A percentile compares a stretch with the other conserved stretches of the same genome.
phyloP scores from a whole-genome alignment of 2,797 vertebrate genomes.

The Bradypus variegatus region DNA sequence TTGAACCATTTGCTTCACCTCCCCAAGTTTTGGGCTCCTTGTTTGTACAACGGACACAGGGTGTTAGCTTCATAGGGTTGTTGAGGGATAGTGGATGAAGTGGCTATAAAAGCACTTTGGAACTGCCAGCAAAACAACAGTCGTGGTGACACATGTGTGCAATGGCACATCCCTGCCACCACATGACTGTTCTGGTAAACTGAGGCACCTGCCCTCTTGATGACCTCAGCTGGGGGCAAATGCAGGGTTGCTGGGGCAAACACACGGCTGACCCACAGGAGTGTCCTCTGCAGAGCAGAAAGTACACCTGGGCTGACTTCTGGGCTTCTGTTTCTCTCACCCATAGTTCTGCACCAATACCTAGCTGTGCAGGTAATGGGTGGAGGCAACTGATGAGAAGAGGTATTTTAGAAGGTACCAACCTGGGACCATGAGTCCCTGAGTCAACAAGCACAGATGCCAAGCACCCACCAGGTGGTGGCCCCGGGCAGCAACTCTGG shows the following conservation, averaged over 20 bases:
- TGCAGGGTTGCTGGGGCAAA: background rate
- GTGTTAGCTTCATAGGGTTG: background rate
- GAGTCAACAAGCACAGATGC: background rate
- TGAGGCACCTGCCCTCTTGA: background rate
- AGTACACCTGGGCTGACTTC: background rate
- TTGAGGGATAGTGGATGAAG: rapidly evolving
- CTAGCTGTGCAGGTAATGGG: background rate
- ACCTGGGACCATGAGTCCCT: background rate
- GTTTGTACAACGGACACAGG: no score
- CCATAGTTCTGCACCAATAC: background rate
- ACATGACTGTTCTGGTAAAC: background rate
- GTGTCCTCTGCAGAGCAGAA: background rate
- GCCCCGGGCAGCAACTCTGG: no score
- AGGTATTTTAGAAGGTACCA: background rate
- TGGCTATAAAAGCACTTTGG: rapidly evolving
- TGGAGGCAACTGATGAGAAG: background rate
- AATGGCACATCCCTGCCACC: no score
- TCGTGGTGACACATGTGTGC: rapidly evolving
- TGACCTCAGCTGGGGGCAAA: background rate
- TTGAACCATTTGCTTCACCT: background rate
- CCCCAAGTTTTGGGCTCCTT: background rate
- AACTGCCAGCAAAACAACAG: rapidly evolving
- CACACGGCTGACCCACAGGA: background rate
- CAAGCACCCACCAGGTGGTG: no score
- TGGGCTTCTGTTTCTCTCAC: background rate